These are phyloP conservation scores for Hesperophylax magnus DNA, from an alignment of 1,140 invertebrate species.

Conservation along the genomic window DNA sequence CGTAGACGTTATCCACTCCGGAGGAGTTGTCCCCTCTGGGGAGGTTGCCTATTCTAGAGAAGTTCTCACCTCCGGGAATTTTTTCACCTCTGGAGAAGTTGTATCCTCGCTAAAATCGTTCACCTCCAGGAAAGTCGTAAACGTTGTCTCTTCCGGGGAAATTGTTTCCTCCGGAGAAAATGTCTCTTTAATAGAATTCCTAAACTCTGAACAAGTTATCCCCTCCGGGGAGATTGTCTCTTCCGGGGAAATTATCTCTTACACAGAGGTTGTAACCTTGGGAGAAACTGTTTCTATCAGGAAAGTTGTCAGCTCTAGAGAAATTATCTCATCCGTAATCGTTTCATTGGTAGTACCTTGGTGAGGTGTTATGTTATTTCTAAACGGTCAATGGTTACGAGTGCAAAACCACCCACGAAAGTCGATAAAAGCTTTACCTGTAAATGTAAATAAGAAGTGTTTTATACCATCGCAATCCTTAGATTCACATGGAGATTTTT, in stretches of 20 bases:
- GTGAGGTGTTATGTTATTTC: neutral
- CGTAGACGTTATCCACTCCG: neutral
- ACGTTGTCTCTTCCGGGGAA: neutral
- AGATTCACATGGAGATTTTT: too few species aligned
- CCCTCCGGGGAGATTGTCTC: neutral
- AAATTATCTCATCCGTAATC: neutral
- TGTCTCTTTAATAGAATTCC: neutral
- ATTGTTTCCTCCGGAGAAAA: neutral
- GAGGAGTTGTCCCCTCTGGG: neutral
- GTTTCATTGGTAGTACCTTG: neutral
- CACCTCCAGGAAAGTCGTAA: neutral
- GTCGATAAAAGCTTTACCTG: slow-evolving; percentile 10
- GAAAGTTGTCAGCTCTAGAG: neutral
- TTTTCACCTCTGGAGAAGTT: neutral
- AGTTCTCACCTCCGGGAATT: neutral
- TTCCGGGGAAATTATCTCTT: neutral
- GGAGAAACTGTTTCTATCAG: neutral
- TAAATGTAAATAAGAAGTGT: neutral
- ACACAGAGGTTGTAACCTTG: neutral
- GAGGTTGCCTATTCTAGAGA: neutral
- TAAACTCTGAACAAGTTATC: too few species aligned
- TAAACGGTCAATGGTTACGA: neutral
- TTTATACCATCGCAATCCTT: neutral
- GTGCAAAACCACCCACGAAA: neutral
- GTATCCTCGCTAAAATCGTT: neutral